Conservation (phyloP, 1,140 invertebrate genomes). For the Penaeus vannamei region DNA sequence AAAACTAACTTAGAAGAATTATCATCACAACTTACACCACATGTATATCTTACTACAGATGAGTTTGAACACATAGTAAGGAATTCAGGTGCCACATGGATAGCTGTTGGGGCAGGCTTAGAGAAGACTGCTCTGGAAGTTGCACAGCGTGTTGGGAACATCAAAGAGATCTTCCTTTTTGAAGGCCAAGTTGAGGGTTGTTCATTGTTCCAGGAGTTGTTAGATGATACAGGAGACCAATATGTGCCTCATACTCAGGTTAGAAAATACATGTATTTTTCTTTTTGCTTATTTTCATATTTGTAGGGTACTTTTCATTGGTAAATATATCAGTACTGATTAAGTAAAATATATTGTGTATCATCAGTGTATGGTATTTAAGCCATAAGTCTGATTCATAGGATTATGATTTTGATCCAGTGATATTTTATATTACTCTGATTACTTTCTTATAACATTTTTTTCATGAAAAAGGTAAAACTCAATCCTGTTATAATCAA, state of each 20-base stretch:
- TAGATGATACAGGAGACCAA: not conserved
- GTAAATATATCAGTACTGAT: too few species aligned
- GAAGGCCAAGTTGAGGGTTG: not conserved
- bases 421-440: too few species aligned
- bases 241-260: not conserved
- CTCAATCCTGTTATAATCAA: too few species aligned
- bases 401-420: too few species aligned
- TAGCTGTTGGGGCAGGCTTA: not conserved
- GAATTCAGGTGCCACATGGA: slow-evolving; percentile 11
- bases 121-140: not conserved
- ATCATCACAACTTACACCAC: not conserved
- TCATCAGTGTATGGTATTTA: too few species aligned
- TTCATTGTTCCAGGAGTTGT: not conserved
- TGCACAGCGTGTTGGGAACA: not conserved
- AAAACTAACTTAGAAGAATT: too few species aligned
- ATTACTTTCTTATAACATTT: too few species aligned
- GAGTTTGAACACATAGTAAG: not conserved
- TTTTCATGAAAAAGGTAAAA: too few species aligned
- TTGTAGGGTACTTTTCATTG: too few species aligned
- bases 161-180: not conserved
- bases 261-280: not conserved
- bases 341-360: too few species aligned
- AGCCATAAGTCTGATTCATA: too few species aligned
- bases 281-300: not conserved
- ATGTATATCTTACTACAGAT: not conserved